Conservation (phyloP, 2,113 vertebrate species). For the Ancistrus triradiatus region DNA sequence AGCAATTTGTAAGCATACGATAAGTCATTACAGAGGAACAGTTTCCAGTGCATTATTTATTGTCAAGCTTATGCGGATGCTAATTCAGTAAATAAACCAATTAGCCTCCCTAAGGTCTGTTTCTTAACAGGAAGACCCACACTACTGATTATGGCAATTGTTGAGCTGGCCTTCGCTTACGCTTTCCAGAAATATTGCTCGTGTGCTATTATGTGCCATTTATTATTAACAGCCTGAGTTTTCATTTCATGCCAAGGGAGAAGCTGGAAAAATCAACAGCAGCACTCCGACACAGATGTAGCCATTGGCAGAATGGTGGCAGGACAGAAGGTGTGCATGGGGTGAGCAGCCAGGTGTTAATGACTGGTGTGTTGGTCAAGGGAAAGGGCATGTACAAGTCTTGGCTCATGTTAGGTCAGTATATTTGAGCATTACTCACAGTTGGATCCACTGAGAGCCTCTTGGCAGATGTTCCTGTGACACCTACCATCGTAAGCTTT, state of each 20-base stretch:
- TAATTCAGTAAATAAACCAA: conserved; percentile 24
- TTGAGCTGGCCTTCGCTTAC: conserved; percentile 53
- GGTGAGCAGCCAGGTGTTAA: conserved; percentile 27
- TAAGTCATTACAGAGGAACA: not conserved
- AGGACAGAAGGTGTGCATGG: not conserved
- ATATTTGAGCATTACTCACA: not conserved
- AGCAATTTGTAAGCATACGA: conserved; percentile 14
- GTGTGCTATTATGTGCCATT: conserved; percentile 71
- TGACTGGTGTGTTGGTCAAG: not conserved
- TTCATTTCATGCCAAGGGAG: conserved; percentile 59
- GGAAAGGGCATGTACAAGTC: not conserved
- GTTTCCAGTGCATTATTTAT: conserved; percentile 26
- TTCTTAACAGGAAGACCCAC: not conserved
- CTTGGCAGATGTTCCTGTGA: not conserved
- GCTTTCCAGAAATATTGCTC: conserved; percentile 67
- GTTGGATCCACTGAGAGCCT: conserved; percentile 10
- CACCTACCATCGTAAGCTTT: not conserved
- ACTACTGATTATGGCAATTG: conserved; percentile 45
- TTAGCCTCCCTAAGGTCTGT: conserved; percentile 14
- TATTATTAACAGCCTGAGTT: conserved; percentile 72
- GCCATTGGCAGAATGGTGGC: conserved; percentile 23
- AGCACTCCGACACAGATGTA: conserved; percentile 24
- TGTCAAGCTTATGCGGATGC: conserved; percentile 11
- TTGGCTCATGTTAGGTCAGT: not conserved
- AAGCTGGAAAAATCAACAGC: conserved; percentile 37